Evolutionary conservation across 2,113 vertebrate species (phyloP), one percentile per base, ranked within the genome.

Genomic region (Bufo gargarizans): DNA sequence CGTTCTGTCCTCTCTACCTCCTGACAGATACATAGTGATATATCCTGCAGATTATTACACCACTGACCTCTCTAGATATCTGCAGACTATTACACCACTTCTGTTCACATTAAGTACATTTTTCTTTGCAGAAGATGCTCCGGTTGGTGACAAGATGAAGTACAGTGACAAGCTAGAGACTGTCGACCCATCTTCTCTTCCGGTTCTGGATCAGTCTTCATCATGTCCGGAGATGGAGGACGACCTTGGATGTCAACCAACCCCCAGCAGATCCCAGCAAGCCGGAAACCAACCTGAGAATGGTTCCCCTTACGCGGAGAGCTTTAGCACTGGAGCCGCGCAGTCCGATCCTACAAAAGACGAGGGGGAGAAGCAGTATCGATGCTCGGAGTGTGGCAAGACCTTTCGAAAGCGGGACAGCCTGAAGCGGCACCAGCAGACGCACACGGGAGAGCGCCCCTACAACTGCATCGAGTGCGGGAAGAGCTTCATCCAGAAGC

Each of bases 401-500:
- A 88, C 76, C 55, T 90, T 90, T 61, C 67, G 86, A 17, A 88
- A 89, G 55, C 69, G 86, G 3, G 83, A 77, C 22, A 90, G 87
- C 55, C 76, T 90, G 33, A 84, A 87, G 67, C 77, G 86, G 0
- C 90, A 90, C 58, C 89, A 86, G 74, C 77, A 85, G 53, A 86
- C 78, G 4, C 82, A 90, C 71, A 63, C 76, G 0, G 80, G 69
- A 14, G 89, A 88, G 20, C 69, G 74, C 7, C 81, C 83, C 22
- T 82, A 88, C 53, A 72, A 82, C 33, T 87, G 84, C 56, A 72
- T 82, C 4, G 79, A 86, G 9, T 91, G 90, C 17, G 88, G 90
- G 14, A 89, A 90, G 16, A 83, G 84, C 19, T 90, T 90, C 59
- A 90, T 80, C 43, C 88, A 82, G 85, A 81, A 83, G 74, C 80